Evolutionary conservation across 2,888 invertebrate species (phyloP), one percentile per base, ranked within the genome.

Genomic region (Plutella xylostella): DNA sequence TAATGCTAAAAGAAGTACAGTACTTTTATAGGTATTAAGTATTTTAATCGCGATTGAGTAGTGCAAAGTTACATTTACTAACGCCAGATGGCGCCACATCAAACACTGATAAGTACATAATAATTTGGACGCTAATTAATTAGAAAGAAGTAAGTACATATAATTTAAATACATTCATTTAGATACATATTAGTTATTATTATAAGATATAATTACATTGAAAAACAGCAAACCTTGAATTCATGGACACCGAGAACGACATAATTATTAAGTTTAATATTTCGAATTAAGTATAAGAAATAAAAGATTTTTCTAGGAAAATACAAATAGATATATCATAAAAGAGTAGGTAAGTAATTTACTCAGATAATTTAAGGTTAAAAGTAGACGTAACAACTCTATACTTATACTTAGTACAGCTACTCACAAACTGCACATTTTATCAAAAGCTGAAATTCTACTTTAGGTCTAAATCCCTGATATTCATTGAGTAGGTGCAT

Each of bases 211-310:
- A 63, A 59, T 55, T 62, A 57, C 55, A 61, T 64, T 66, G 67
- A 62, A 73, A 68, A 66, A 73, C 65, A 71, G 69, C 67, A 60
- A 72, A 68, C 64, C 55, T 69, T 56, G 65, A 73, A 62, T 68
- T 68, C 58, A 63, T 74, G 77, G 75, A 75, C 75, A 75, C 72
- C 60, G 55, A 73, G n/a, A 71, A 69, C 63, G 63, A 72, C 67
- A 57, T 61, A 58, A 53, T 48, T n/a, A n/a, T n/a, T n/a, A n/a
- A n/a, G n/a, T n/a, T n/a, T n/a, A 44, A 20, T 46, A 49, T 52
- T 54, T 59, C 58, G 55, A 61, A 61, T 57, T 55, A 55, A 61
- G 56, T 51, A 52, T n/a, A n/a, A n/a, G n/a, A n/a, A n/a, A n/a
- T n/a, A n/a, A n/a, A n/a, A n/a, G n/a, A n/a, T n/a, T n/a, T n/a